Conservation (phyloP, 2,888 invertebrate genomes). For the Congeria kusceri region DNA sequence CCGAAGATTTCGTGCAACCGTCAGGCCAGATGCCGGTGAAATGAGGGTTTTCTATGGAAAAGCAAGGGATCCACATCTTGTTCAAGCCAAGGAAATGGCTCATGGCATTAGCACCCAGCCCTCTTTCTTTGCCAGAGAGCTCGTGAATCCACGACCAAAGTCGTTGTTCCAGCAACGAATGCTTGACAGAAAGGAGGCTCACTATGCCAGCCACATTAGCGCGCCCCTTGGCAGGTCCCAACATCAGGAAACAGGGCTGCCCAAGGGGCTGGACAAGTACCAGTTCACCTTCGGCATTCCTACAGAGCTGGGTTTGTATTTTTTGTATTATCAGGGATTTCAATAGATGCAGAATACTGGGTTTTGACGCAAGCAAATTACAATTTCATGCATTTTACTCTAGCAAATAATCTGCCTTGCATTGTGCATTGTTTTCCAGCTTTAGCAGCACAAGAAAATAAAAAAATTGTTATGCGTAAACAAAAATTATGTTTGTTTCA, state of each 20-base stretch:
- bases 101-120: conserved; percentile 82
- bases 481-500: no score
- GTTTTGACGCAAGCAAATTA: no score
- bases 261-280: conserved; percentile 72
- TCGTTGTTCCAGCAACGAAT: conserved; percentile 80
- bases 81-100: conserved; percentile 82
- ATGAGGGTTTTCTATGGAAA: conserved; percentile 83
- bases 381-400: no score
- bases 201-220: conserved; percentile 77
- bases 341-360: no score
- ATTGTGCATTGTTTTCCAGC: no score
- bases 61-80: conserved; percentile 82
- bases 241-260: conserved; percentile 77
- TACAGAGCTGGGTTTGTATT: conserved; percentile 78
- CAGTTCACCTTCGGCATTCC: conserved; percentile 82
- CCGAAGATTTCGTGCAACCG: conserved; percentile 80
- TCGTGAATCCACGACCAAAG: conserved; percentile 82
- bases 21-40: conserved; percentile 82
- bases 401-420: no score
- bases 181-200: conserved; percentile 78
- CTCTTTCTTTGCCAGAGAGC: conserved; percentile 76
- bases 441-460: no score
- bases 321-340: no score
- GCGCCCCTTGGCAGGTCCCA: conserved; percentile 83
- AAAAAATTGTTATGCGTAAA: no score